Conservation (phyloP, 2,113 vertebrate genomes). For the Oreochromis aureus region DNA sequence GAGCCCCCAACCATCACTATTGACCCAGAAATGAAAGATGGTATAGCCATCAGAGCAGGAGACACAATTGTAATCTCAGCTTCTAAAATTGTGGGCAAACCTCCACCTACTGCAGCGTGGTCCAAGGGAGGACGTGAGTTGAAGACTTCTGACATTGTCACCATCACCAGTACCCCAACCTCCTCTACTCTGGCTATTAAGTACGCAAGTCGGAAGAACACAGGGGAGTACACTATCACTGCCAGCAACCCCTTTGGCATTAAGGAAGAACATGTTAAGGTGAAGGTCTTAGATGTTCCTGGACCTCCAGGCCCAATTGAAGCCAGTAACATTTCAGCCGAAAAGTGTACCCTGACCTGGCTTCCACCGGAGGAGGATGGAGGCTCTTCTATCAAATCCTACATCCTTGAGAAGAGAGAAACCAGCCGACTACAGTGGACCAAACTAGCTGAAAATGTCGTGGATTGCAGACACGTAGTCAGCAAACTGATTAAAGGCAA, state of each 20-base stretch:
- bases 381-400: slow-evolving; percentile 89
- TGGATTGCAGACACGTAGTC: slow-evolving; percentile 86
- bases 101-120: slow-evolving; percentile 90
- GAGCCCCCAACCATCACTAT: slow-evolving; percentile 92
- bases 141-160: slow-evolving; percentile 86
- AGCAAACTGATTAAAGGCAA: slow-evolving; percentile 96
- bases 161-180: slow-evolving; percentile 84
- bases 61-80: slow-evolving; percentile 88
- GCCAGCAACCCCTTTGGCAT: slow-evolving; percentile 97
- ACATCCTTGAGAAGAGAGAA: slow-evolving; percentile 95
- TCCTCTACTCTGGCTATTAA: slow-evolving; percentile 88
- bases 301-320: slow-evolving; percentile 94
- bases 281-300: slow-evolving; percentile 93
- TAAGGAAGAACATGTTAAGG: slow-evolving; percentile 88
- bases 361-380: slow-evolving; percentile 94
- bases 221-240: slow-evolving; percentile 92
- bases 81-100: slow-evolving; percentile 92
- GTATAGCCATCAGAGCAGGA: slow-evolving; percentile 88
- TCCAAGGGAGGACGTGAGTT: slow-evolving; percentile 94
- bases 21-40: slow-evolving; percentile 91
- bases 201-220: slow-evolving; percentile 93
- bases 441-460: slow-evolving; percentile 86
- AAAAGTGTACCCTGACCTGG: slow-evolving; percentile 96
- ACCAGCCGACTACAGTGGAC: slow-evolving; percentile 97
- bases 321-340: slow-evolving; percentile 89